Conservation (phyloP, 1,140 invertebrate genomes). For the Drosophila pandora region DNA sequence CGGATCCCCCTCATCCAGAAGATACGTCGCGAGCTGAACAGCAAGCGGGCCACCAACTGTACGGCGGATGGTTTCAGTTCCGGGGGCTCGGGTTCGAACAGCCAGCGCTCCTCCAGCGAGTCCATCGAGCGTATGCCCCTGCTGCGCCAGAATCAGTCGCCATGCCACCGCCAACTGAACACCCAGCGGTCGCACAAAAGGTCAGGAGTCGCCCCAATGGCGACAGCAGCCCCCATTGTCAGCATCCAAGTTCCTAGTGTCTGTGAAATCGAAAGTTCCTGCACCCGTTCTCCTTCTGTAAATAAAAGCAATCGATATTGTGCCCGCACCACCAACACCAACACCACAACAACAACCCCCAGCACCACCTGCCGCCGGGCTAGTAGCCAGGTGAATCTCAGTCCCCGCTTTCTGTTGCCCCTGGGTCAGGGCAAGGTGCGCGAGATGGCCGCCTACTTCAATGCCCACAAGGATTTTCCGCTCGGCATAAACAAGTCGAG, state of each 20-base stretch:
- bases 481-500: conserved; percentile 47
- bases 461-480: conserved; percentile 66
- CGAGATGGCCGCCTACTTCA: conserved; percentile 86
- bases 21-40: conserved; percentile 74
- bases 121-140: conserved; percentile 78
- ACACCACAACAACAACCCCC: conserved; percentile 46
- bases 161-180: conserved; percentile 61
- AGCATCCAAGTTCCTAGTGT: conserved; percentile 80
- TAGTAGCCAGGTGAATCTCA: conserved; percentile 66
- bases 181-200: conserved; percentile 73
- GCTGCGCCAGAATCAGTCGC: conserved; percentile 55
- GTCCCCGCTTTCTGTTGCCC: conserved; percentile 57
- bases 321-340: conserved; percentile 61
- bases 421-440: conserved; percentile 83
- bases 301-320: conserved; percentile 78
- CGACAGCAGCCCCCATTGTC: conserved; percentile 37
- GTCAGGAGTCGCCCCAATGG: conserved; percentile 48
- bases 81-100: conserved; percentile 73
- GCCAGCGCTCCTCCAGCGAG: conserved; percentile 76
- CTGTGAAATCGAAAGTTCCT: conserved; percentile 80
- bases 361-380: conserved; percentile 38
- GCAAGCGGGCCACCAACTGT: conserved; percentile 69
- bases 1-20: conserved; percentile 76
- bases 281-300: conserved; percentile 73
- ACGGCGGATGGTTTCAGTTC: conserved; percentile 61